Evolutionary conservation across 2,888 invertebrate genomes (phyloP).

Genomic region (Hecatera dysodea): DNA sequence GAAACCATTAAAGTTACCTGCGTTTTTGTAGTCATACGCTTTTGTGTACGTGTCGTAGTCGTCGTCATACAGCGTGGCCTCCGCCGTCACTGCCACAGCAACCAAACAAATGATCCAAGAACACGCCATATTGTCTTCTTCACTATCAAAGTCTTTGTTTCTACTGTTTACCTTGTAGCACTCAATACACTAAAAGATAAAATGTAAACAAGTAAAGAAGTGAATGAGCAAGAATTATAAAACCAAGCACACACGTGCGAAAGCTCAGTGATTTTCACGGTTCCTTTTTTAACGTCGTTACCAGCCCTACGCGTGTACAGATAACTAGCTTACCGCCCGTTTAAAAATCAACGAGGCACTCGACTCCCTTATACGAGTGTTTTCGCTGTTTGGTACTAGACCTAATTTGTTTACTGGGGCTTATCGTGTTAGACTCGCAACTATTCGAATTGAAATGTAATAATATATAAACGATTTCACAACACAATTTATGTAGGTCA

Average conservation of each 20-base stretch:
- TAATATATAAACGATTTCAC: conserved; percentile 1
- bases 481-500: conserved; percentile 10
- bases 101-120: conserved; percentile 78
- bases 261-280: conserved; percentile 68
- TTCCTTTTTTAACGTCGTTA: conserved; percentile 67
- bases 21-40: conserved; percentile 82
- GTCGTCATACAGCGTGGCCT: conserved; percentile 85
- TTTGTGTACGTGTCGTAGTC: conserved; percentile 87
- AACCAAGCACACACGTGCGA: conserved; percentile 29
- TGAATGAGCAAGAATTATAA: conserved; percentile 21
- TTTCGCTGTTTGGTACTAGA: conserved; percentile 39
- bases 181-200: conserved; percentile 60
- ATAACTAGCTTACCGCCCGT: conserved; percentile 52
- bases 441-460: conserved; percentile 23
- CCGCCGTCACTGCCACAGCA: conserved; percentile 74
- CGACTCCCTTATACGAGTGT: conserved; percentile 19
- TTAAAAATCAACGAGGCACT: conserved; percentile 50
- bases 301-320: conserved; percentile 33
- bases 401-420: conserved; percentile 39
- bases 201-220: conserved; percentile 17
- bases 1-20: conserved; percentile 76
- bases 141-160: conserved; percentile 54
- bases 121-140: conserved; percentile 74
- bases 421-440: conserved; percentile 18
- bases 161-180: conserved; percentile 58